Evolutionary conservation across 2,797 vertebrate genomes (phyloP).

Genomic region (Rhynchotus rufescens): DNA sequence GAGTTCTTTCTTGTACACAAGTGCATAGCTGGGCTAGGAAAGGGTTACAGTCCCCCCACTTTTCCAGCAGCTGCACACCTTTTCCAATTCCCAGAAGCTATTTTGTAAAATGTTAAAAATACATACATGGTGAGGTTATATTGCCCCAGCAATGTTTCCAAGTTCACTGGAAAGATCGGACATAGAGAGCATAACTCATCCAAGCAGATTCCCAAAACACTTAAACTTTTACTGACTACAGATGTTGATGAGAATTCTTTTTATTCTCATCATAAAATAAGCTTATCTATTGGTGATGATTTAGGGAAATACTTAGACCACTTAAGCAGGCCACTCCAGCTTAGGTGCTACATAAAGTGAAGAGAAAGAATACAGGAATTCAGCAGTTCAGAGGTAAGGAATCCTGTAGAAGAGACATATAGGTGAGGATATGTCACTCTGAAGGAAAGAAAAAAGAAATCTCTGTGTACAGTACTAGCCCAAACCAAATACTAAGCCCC

Average conservation of each 20-base stretch:
- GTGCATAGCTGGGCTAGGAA: not conserved
- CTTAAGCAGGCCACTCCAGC: not conserved
- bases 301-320: not conserved
- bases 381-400: not conserved
- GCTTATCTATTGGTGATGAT: not conserved
- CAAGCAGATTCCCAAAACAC: not conserved
- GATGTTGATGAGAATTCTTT: not conserved
- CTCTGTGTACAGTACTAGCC: not conserved
- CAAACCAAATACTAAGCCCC: not conserved
- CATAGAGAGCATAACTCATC: not conserved
- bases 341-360: not conserved
- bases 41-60: not conserved
- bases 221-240: not conserved
- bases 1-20: not conserved
- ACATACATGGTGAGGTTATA: not conserved
- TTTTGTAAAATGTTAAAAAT: slow-evolving; percentile 14
- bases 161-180: not conserved
- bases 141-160: not conserved
- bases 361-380: not conserved
- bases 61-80: slow-evolving; percentile 8
- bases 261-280: not conserved
- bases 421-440: not conserved
- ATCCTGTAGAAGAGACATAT: not conserved
- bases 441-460: not conserved
- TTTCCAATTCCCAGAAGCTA: not conserved